These are phyloP conservation scores for Agelastica alni DNA, from an alignment of 2,888 invertebrate species.

Conservation along the genomic window DNA sequence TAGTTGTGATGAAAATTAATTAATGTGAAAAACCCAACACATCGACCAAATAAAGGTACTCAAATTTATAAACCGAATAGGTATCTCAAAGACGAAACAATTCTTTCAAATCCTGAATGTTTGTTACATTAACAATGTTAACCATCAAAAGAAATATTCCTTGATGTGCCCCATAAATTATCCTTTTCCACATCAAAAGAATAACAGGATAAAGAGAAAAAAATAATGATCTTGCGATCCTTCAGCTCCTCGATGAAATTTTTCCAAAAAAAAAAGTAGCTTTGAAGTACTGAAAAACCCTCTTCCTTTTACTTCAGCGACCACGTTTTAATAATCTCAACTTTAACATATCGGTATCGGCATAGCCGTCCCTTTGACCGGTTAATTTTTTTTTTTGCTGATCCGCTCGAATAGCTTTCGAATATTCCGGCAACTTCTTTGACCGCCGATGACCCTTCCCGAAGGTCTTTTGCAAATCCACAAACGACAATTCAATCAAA, in stretches of 20 bases:
- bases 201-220: too few species aligned
- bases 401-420: conserved; percentile 7
- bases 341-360: conserved; percentile 1
- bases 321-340: conserved; percentile 13
- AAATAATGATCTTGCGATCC: neutral
- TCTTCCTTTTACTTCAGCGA: conserved; percentile 2
- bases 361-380: conserved; percentile 1
- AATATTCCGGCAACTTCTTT: conserved; percentile 17
- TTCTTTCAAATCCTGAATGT: too few species aligned
- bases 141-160: too few species aligned
- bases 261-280: neutral
- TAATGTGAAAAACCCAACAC: too few species aligned
- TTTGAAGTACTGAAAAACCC: neutral
- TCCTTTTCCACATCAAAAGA: too few species aligned
- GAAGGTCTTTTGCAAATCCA: conserved; percentile 26
- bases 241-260: neutral
- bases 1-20: too few species aligned
- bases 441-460: conserved; percentile 21
- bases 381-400: conserved; percentile 12
- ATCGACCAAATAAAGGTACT: too few species aligned
- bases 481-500: conserved; percentile 34
- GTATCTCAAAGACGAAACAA: too few species aligned
- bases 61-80: too few species aligned
- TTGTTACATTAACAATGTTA: too few species aligned
- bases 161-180: too few species aligned